phyloP scores from a whole-genome alignment of 2,797 vertebrate genomes.

The Sebastiscus tertius region DNA sequence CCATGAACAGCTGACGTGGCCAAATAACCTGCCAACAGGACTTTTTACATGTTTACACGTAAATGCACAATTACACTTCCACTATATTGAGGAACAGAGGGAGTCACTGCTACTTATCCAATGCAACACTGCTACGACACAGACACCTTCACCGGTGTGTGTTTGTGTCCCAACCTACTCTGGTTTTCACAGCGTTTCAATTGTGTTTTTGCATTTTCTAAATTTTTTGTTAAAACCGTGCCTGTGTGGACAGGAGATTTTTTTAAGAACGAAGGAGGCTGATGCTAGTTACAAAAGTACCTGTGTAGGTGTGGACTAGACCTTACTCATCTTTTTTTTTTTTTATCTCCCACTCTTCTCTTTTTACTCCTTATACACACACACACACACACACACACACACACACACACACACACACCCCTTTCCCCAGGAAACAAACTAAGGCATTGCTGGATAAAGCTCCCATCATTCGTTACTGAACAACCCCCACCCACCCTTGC shows the following conservation, averaged over 20 bases:
- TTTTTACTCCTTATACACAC: background rate
- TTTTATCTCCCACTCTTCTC: background rate
- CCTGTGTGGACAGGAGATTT: too few species aligned
- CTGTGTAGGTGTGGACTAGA: background rate
- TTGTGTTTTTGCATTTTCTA: background rate
- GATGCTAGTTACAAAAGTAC: too few species aligned
- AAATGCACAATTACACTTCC: too few species aligned
- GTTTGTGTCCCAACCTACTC: too few species aligned
- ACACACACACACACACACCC: background rate
- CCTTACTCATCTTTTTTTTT: background rate
- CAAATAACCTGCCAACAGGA: background rate
- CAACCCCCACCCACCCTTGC: background rate
- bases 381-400: too few species aligned
- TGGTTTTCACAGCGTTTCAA: background rate
- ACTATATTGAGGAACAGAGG: background rate
- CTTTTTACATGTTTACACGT: background rate
- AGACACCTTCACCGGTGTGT: background rate
- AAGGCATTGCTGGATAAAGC: background rate
- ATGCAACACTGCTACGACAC: too few species aligned
- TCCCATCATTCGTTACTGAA: background rate
- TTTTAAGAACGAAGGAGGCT: too few species aligned
- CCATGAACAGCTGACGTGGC: background rate
- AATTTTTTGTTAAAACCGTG: background rate
- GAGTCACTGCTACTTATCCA: too few species aligned
- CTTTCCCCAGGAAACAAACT: constrained; percentile 2